Evolutionary conservation across 1,140 invertebrate genomes (phyloP), one percentile per base, ranked within the genome.

Genomic region (Drosophila insularis): DNA sequence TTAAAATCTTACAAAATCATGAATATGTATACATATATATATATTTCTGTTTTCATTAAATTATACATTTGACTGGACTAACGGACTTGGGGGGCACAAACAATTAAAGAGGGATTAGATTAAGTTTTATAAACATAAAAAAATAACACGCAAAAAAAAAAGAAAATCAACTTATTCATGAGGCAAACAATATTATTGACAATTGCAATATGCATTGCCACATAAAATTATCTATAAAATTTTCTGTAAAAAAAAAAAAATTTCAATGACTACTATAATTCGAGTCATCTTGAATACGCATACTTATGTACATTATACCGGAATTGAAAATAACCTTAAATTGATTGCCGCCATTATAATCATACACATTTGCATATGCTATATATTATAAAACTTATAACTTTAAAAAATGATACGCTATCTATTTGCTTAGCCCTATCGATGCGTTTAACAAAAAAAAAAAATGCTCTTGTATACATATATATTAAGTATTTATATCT

Each of bases 401-500:
- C 40, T 17, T 17, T 43, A 43, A 17, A 43, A 43, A 23, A 43
- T 14, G n/a, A 43, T 43, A 46, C 43, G 14, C 43, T 46, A 17
- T 46, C 43, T 21, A 50, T 50, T 50, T 21, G 17, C 17, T 50
- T 50, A 17, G 43, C 43, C 43, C 43, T 50, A 50, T 50, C 43
- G 7, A 50, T 50, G 43, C 43, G 43, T 11, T 50, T 50, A 11
- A 50, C 17, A 50, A 50, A 21, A 46, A 50, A 50, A 50, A 21
- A 46, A 50, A 21, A 50, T 11, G 8, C 4, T 21, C 10, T 50
- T 50, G 43, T 50, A 50, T 50, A 8, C 19, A 21, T 21, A 21
- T 50, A 21, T 21, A 17, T 46, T 17, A 27, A 27, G 27, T 27
- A 27, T 27, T 27, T 27, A 35, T 11, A 35, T 35, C 7, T 35